phyloP scores from a whole-genome alignment of 2,113 vertebrate species.

The Gallinago undulata region DNA sequence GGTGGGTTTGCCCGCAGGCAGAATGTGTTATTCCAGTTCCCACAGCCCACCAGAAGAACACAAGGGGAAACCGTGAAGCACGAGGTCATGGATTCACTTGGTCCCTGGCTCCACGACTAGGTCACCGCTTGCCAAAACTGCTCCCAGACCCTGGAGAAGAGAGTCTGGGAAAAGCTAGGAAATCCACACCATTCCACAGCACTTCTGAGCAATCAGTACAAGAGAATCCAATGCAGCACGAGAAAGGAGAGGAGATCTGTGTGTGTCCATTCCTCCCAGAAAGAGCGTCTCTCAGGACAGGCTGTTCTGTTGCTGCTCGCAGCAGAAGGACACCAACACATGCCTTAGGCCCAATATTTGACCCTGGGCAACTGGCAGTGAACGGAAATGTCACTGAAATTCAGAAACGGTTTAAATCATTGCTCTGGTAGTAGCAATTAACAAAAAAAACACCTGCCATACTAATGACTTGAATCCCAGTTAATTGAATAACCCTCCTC shows the following conservation, averaged over 20 bases:
- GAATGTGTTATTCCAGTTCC: not conserved
- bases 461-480: not conserved
- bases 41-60: not conserved
- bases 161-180: not conserved
- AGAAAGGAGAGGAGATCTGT: not conserved
- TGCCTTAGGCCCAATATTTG: not conserved
- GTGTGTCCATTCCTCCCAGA: not conserved
- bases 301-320: not conserved
- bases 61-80: not conserved
- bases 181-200: not conserved
- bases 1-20: not conserved
- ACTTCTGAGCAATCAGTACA: not conserved
- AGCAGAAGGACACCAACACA: not conserved
- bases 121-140: not conserved
- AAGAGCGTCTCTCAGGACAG: not conserved
- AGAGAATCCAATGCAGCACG: fast-evolving
- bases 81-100: not conserved
- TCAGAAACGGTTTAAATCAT: not conserved
- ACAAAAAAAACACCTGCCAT: not conserved
- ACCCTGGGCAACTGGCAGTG: not conserved
- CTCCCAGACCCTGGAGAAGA: not conserved
- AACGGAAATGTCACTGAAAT: not conserved
- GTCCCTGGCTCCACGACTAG: not conserved
- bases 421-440: not conserved
- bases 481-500: not conserved